These are phyloP conservation scores for Vanacampus margaritifer DNA, from an alignment of 2,113 vertebrate genomes.

Conservation along the genomic window DNA sequence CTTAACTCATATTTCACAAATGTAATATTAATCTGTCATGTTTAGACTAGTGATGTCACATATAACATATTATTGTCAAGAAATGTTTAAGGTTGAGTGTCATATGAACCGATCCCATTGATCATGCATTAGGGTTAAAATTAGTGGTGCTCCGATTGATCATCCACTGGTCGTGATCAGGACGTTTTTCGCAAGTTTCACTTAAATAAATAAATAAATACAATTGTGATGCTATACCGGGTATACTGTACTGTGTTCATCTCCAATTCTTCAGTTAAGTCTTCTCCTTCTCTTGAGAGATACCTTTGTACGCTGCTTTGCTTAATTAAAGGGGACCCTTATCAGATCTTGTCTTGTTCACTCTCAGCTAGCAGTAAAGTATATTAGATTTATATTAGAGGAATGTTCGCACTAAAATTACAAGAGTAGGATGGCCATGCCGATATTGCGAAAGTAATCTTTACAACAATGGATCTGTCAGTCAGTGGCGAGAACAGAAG, in stretches of 20 bases:
- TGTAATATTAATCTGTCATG: too few species aligned
- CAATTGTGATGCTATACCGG: too few species aligned
- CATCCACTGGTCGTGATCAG: too few species aligned
- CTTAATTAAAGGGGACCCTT: constrained; percentile 41
- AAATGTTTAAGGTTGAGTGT: too few species aligned
- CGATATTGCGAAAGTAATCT: neutral
- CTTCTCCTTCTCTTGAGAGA: constrained; percentile 19
- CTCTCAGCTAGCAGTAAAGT: constrained; percentile 17
- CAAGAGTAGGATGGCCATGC: constrained; percentile 1
- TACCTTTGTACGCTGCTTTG: constrained; percentile 11
- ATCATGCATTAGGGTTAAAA: too few species aligned
- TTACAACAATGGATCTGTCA: neutral
- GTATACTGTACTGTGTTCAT: constrained; percentile 1
- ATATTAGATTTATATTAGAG: constrained; percentile 14
- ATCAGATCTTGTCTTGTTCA: constrained; percentile 39
- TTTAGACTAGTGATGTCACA: too few species aligned
- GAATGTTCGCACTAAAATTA: constrained; percentile 22
- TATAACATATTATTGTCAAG: too few species aligned
- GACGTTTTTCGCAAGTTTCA: too few species aligned
- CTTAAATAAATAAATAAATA: too few species aligned
- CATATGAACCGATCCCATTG: too few species aligned
- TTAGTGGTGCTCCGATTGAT: too few species aligned
- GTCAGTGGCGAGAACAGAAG: constrained; percentile 29
- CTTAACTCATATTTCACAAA: too few species aligned
- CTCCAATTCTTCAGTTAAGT: constrained; percentile 10